Conservation (phyloP, 2,113 vertebrate species). For the Antechinus flavipes region DNA sequence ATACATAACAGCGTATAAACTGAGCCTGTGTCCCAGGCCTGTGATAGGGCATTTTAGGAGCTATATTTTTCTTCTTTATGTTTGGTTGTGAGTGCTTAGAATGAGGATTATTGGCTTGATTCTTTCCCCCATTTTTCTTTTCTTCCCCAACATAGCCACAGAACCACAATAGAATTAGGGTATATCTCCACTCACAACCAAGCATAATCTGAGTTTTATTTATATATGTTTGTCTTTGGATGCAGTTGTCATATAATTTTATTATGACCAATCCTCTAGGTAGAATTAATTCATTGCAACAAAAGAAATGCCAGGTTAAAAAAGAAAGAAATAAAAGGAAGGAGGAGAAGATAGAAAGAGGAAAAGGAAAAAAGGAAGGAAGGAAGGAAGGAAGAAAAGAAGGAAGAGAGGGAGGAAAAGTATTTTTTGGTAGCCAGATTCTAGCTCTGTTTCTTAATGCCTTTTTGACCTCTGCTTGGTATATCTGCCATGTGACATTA, state of each 20-base stretch:
- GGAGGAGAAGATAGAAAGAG: rapidly evolving
- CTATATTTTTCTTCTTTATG: not conserved
- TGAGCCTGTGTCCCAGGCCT: not conserved
- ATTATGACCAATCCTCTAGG: not conserved
- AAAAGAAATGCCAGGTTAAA: not conserved
- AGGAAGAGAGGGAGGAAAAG: not conserved
- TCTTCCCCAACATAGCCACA: not conserved
- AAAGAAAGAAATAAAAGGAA: not conserved
- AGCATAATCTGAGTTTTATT: not conserved
- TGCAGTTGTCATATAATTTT: not conserved
- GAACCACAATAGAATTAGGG: not conserved
- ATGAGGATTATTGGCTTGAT: not conserved
- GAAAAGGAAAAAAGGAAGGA: rapidly evolving
- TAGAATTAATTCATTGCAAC: not conserved
- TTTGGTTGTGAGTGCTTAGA: not conserved
- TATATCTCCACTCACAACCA: not conserved
- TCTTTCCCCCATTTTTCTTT: not conserved
- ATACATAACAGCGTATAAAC: not conserved
- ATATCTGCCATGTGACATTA: not conserved
- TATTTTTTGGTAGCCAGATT: not conserved
- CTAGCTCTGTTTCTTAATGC: not conserved
- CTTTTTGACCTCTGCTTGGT: not conserved
- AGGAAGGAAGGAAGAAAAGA: not conserved
- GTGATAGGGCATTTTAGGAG: not conserved
- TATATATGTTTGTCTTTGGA: not conserved